Percentiles rank a stretch among this genome's conserved stretches.
Evolutionary conservation across 2,888 invertebrate genomes (phyloP).

Genomic region (Ashinkailepas kermadecensis): DNA sequence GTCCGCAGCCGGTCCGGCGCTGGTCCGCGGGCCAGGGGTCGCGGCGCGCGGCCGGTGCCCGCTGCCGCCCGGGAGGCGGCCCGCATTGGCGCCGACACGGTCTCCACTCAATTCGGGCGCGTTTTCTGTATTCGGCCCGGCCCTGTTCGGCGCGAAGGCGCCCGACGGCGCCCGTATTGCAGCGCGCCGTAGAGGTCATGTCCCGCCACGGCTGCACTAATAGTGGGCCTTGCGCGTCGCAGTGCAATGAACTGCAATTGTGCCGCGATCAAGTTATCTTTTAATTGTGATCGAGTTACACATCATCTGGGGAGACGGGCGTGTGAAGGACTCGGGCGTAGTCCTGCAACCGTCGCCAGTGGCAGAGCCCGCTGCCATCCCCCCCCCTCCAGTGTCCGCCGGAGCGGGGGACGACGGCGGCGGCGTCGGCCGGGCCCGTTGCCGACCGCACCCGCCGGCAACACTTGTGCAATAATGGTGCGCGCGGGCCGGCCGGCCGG

Average conservation of each 20-base stretch:
- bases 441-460: neutral
- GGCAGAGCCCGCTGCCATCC: neutral
- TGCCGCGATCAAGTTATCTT: conserved; percentile 19
- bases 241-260: conserved; percentile 17
- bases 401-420: neutral
- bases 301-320: conserved; percentile 12
- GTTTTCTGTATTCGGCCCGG: conserved; percentile 4
- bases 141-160: neutral
- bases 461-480: conserved; percentile 20
- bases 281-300: conserved; percentile 21
- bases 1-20: neutral
- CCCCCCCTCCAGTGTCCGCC: neutral
- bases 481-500: neutral
- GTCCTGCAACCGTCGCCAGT: neutral
- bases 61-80: neutral
- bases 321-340: conserved; percentile 7
- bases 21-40: neutral
- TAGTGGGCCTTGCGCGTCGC: neutral
- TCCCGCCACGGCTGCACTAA: neutral
- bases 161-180: neutral
- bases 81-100: neutral
- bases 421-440: neutral
- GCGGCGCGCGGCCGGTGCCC: neutral
- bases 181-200: neutral
- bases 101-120: neutral